Conservation (phyloP, 2,888 invertebrate species). For the Lasioglossum zephyrum region DNA sequence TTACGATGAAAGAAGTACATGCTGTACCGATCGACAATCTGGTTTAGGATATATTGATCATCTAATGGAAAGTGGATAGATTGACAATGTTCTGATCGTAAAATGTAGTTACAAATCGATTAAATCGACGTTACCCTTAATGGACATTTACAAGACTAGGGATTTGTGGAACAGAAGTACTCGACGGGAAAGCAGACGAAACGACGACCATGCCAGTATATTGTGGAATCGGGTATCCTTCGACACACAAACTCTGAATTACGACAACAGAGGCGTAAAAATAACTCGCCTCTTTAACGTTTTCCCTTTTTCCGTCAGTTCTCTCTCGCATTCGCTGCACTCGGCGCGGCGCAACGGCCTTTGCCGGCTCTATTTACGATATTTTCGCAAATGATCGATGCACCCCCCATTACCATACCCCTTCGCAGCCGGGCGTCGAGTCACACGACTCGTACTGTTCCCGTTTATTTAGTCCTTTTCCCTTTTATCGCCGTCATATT, state of each 20-base stretch:
- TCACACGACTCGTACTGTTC: neutral
- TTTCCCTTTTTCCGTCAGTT: constrained; percentile 1
- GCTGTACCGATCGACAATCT: neutral
- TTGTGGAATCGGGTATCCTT: constrained; percentile 27
- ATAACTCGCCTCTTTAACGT: constrained; percentile 16
- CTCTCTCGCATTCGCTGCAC: neutral
- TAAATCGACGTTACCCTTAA: neutral
- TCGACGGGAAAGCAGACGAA: constrained; percentile 13
- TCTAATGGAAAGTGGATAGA: neutral
- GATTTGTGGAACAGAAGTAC: neutral
- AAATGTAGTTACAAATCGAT: neutral
- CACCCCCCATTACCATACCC: neutral
- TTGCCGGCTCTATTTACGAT: constrained; percentile 2
- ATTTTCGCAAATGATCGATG: constrained; percentile 15
- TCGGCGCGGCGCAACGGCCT: neutral
- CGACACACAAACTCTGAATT: constrained; percentile 40
- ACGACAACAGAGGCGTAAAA: constrained; percentile 26
- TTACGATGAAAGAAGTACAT: neutral
- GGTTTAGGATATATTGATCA: neutral
- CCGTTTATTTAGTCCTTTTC: constrained; percentile 14
- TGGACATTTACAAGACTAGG: neutral
- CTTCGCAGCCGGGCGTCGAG: neutral
- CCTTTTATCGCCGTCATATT: neutral
- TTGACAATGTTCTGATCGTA: neutral
- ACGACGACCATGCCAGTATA: constrained; percentile 22